A percentile compares a stretch with the other conserved stretches of the same genome.
Evolutionary conservation across 1,140 invertebrate species (phyloP).

Genomic region (Ditylenchus dipsaci): DNA sequence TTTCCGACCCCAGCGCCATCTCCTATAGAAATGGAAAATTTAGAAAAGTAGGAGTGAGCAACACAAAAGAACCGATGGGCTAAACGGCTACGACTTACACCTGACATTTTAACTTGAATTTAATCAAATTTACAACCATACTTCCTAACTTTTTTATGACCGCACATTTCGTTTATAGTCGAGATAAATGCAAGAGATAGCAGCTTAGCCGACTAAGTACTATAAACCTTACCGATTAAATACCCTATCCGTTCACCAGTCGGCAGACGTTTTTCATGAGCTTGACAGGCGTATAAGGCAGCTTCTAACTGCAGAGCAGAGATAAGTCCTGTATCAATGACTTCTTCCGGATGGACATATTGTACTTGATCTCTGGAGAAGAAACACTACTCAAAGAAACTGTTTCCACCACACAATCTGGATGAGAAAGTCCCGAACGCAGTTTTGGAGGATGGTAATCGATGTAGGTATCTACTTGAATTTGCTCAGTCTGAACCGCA

Average conservation of each 20-base stretch:
- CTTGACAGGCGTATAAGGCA: constrained; percentile 88
- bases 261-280: constrained; percentile 84
- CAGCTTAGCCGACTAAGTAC: no score
- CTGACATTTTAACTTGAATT: no score
- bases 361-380: constrained; percentile 87
- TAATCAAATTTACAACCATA: not conserved
- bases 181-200: no score
- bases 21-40: constrained; percentile 63
- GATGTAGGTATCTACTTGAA: constrained; percentile 46
- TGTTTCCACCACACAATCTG: constrained; percentile 98
- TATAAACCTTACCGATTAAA: constrained; percentile 81
- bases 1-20: constrained; percentile 99
- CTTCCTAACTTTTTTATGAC: not conserved
- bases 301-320: constrained; percentile 95
- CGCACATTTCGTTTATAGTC: no score
- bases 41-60: no score
- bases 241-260: constrained; percentile 88
- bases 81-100: not conserved
- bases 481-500: constrained; percentile 31
- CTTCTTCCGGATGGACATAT: constrained; percentile 77
- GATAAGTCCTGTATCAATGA: constrained; percentile 71
- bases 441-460: constrained; percentile 96
- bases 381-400: constrained; percentile 91
- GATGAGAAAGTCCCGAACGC: constrained; percentile 88
- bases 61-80: no score